Percentiles rank a stretch among this genome's conserved stretches.
phyloP scores from a whole-genome alignment of 2,113 vertebrate genomes.

The Tragelaphus buxtoni region DNA sequence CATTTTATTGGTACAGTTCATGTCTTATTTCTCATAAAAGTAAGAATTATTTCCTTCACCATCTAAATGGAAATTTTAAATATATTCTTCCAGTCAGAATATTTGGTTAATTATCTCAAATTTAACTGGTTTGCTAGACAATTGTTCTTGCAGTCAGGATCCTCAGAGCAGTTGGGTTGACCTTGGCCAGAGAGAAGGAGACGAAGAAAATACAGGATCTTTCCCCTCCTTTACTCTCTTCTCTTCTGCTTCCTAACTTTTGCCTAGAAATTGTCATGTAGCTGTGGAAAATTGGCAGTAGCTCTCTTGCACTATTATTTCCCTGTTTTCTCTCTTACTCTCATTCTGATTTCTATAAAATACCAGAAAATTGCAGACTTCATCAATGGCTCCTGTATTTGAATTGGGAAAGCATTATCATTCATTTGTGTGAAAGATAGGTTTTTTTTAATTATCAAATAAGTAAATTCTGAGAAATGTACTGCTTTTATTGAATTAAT shows the following conservation, averaged over 20 bases:
- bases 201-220: background rate
- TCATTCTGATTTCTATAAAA: background rate
- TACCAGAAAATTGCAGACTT: background rate
- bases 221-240: background rate
- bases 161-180: background rate
- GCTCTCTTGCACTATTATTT: background rate
- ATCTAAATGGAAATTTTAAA: background rate
- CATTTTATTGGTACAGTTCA: background rate
- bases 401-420: background rate
- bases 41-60: background rate
- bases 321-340: background rate
- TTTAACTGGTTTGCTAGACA: background rate
- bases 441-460: background rate
- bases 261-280: background rate
- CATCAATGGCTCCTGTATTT: background rate
- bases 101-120: background rate
- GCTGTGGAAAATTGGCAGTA: background rate
- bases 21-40: background rate
- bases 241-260: background rate
- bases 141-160: background rate
- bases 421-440: slow-evolving; percentile 9
- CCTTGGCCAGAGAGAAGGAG: background rate
- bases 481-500: background rate
- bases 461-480: background rate
- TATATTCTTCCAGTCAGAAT: background rate